Evolutionary conservation across 2,888 invertebrate species (phyloP), one percentile per base, ranked within the genome.

Genomic region (Zygaena filipendulae): DNA sequence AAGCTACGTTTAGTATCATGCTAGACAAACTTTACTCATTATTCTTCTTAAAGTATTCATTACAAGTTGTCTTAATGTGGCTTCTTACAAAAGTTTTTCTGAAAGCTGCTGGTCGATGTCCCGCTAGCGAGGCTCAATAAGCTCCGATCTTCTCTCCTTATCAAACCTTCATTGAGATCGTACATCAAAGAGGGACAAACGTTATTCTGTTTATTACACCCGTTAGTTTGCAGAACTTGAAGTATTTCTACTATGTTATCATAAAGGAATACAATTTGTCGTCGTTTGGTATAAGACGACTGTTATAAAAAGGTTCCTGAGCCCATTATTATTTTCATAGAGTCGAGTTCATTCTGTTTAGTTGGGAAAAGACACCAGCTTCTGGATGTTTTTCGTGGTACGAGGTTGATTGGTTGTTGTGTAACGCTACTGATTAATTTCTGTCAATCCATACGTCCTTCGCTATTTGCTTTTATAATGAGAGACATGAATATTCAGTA

Each of bases 51-150:
- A n/a, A n/a, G n/a, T n/a, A n/a, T n/a, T n/a, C n/a, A n/a, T 61
- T 62, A 27, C 48, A 38, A 70, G 70, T 59, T 75, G 29, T 67
- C 66, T 52, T 39, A 30, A 47, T 62, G 37, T 39, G 43, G 35
- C 33, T 42, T 45, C 52, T 30, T 51, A 41, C 35, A 43, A 37
- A 61, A 59, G 69, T 75, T 75, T 68, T 75, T 77, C 72, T 72
- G 68, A 74, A 77, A 75, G 75, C 71, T 75, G 74, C 71, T 77
- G 75, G 77, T 75, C 74, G 75, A 75, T 75, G 75, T 77, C 75
- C 77, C 77, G 74, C 77, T 75, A 75, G 66, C 53, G 52, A 64
- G 61, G 48, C 63, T 70, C 55, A 52, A 69, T 16, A 16, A 16
- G 63, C 67, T 61, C 52, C 48, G 38, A 42, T 57, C 39, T 41